Evolutionary conservation across 2,113 vertebrate genomes (phyloP), one percentile per base, ranked within the genome.

Genomic region (Forbesichthys agassizii): DNA sequence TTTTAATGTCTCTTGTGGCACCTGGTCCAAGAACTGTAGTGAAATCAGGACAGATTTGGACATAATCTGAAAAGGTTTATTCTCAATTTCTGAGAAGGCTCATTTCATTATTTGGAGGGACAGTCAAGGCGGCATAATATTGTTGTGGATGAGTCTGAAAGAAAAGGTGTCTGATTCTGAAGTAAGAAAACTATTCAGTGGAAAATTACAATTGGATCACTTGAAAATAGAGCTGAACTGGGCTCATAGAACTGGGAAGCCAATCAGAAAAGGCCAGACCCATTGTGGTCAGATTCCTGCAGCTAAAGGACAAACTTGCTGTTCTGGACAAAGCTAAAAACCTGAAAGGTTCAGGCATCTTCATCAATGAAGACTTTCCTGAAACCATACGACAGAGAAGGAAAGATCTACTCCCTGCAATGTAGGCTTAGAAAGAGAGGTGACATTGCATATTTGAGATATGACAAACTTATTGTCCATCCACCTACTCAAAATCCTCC

Each of bases 391-490:
- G 10, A 13, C 61, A 72, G 14, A 52, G 69, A 52, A 72, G 54
- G 54, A 20, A 20, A 20, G 20, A 20, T 20, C 20, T 20, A 20
- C 20, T 20, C 20, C 20, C 20, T 20, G 20, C 20, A 20, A 66
- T 9, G 65, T 13, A 73, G 36, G 14, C 58, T 56, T 13, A 0
- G 48, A 47, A 48, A 61, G 4, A 66, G 71, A 66, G 56, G 56
- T 60, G 70, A 55, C 49, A 61, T 61, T 73, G 64, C 33, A 61
- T 73, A 54, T 66, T 36, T 66, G 33, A 61, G 33, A 66, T 73
- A 59, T 0, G 16, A 61, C 56, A 65, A 66, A 60, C 70, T 54
- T 53, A 60, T 66, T 61, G 63, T 73, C n/a, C 71, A 66, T 55
- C 56, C 63, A 66, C 48, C 48, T 66, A 48, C 11, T 2, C 33